Evolutionary conservation across 53 echinoderm and acorn worm species (phyloP).

Genomic region (Holothuria scabra): DNA sequence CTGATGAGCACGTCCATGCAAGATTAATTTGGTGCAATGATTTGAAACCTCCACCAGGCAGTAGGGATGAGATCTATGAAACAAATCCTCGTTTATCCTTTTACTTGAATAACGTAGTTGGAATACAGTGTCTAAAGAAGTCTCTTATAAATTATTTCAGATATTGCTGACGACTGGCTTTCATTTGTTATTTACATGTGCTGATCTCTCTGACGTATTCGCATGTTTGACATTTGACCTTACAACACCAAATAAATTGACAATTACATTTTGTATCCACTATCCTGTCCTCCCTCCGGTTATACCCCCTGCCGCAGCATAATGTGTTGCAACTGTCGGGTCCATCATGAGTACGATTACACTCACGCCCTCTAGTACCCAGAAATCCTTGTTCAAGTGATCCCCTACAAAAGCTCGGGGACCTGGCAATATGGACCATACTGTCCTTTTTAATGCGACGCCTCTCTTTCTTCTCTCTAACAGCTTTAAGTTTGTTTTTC

Average conservation of each 20-base stretch:
- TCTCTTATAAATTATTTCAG: no score
- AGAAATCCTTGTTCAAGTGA: constrained; percentile 67
- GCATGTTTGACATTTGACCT: constrained; percentile 86
- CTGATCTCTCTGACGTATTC: constrained; percentile 73
- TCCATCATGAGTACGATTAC: constrained; percentile 75
- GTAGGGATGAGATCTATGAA: no score
- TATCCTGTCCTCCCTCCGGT: constrained; percentile 73
- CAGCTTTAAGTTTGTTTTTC: constrained; percentile 70
- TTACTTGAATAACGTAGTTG: no score
- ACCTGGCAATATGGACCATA: constrained; percentile 71
- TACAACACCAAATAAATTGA: constrained; percentile 96
- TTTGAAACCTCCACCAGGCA: no score
- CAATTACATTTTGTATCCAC: constrained; percentile 86
- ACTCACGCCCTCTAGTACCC: constrained; percentile 88
- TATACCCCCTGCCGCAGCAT: constrained; percentile 95
- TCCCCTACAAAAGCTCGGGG: constrained; percentile 75
- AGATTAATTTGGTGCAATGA: no score
- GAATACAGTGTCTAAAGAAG: no score
- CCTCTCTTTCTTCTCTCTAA: constrained; percentile 50
- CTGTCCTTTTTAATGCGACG: constrained; percentile 47
- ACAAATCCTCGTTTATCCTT: no score
- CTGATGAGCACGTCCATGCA: no score
- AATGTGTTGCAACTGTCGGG: constrained; percentile 80
- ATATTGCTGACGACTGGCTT: background rate
- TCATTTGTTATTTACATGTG: constrained; percentile 83